phyloP scores from a whole-genome alignment of 2,888 invertebrate species.

The Drosophila yooni region DNA sequence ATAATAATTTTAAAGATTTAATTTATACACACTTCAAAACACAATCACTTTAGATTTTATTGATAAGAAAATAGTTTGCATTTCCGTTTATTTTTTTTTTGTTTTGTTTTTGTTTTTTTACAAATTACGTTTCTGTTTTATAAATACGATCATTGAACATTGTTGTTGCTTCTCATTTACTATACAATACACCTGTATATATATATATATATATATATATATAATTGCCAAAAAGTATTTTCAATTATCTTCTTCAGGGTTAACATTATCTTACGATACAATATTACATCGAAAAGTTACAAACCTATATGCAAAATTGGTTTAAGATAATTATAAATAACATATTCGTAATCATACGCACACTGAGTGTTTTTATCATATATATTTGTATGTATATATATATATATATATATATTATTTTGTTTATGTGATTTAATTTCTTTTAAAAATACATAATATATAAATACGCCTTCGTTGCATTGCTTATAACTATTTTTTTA shows the following conservation, averaged over 20 bases:
- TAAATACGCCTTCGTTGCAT: slow-evolving; percentile 69
- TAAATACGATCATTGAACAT: slow-evolving; percentile 60
- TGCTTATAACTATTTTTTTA: slow-evolving; percentile 32
- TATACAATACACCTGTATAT: slow-evolving; percentile 19
- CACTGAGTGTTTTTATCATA: slow-evolving; percentile 21
- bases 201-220: slow-evolving; percentile 13
- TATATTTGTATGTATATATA: neutral
- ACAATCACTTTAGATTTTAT: slow-evolving; percentile 31
- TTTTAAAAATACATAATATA: slow-evolving; percentile 77
- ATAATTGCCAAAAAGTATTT: slow-evolving; percentile 67
- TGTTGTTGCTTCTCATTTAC: slow-evolving; percentile 40
- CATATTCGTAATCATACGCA: slow-evolving; percentile 29
- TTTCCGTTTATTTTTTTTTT: slow-evolving; percentile 49
- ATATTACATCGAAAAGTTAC: slow-evolving; percentile 72
- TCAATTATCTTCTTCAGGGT: slow-evolving; percentile 51
- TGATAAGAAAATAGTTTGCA: slow-evolving; percentile 65
- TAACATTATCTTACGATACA: slow-evolving; percentile 58
- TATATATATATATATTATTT: slow-evolving; percentile 7
- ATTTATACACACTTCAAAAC: slow-evolving; percentile 21
- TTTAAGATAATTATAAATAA: slow-evolving; percentile 51
- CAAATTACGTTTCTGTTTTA: slow-evolving; percentile 40
- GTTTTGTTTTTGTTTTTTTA: slow-evolving; percentile 34
- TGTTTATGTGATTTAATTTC: slow-evolving; percentile 64
- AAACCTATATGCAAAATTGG: slow-evolving; percentile 65
- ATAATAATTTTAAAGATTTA: neutral